Conservation (phyloP, 2,888 invertebrate species). For the Helicoverpa assulta region DNA sequence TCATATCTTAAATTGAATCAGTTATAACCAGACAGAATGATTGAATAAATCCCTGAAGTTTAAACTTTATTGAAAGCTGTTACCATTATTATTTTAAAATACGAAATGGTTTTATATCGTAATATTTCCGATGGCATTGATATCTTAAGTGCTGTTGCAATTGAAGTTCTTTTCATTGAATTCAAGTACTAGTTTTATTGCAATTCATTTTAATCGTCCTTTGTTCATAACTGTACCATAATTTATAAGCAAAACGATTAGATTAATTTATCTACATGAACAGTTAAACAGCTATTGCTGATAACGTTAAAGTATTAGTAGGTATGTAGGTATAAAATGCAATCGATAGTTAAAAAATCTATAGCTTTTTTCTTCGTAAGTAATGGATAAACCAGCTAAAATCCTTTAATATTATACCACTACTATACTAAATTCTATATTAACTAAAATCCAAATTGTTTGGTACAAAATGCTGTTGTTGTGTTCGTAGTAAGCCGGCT, state of each 20-base stretch:
- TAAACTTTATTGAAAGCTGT: constrained; percentile 2
- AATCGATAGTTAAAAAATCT: not conserved
- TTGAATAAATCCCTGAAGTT: constrained; percentile 1
- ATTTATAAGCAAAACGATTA: not conserved
- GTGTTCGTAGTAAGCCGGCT: not conserved
- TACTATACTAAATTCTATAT: too few relatives aligned
- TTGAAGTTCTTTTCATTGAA: constrained; percentile 4
- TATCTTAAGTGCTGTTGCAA: constrained; percentile 17
- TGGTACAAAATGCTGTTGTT: too few relatives aligned
- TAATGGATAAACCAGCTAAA: too few relatives aligned
- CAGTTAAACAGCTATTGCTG: not conserved
- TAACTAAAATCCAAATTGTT: too few relatives aligned
- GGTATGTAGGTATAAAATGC: not conserved
- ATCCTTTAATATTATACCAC: too few relatives aligned
- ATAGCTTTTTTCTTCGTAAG: too few relatives aligned
- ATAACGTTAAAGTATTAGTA: not conserved
- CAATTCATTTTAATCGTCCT: constrained; percentile 1
- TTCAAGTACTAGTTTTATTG: not conserved
- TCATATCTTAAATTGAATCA: not conserved
- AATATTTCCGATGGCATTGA: not conserved
- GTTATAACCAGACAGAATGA: not conserved
- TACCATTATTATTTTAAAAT: not conserved
- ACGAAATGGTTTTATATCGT: not conserved
- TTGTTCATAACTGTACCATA: not conserved
- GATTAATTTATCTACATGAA: constrained; percentile 4